Conservation (phyloP, 2,888 invertebrate species). For the Sesamia inferens region DNA sequence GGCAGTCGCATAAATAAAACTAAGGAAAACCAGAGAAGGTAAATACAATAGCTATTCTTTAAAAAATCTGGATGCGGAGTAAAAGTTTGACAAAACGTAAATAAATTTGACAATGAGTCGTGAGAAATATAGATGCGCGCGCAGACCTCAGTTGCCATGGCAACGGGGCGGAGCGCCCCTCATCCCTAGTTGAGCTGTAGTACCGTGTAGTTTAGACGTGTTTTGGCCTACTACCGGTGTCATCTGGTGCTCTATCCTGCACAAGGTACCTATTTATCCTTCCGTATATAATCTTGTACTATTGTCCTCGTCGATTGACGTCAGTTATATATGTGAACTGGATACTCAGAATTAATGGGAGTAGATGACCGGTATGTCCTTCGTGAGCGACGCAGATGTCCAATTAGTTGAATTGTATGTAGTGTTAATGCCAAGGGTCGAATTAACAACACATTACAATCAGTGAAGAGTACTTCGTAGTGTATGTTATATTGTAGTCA, state of each 20-base stretch:
- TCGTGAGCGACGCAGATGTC: conserved; percentile 29
- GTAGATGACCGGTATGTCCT: conserved; percentile 22
- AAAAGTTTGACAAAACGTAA: conserved; percentile 79
- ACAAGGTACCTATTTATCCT: conserved; percentile 38
- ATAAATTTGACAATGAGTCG: conserved; percentile 74
- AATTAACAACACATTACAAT: conserved; percentile 25
- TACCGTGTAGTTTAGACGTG: conserved; percentile 53
- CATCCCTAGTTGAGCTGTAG: conserved; percentile 44
- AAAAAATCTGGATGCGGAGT: conserved; percentile 56
- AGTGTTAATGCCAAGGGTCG: conserved; percentile 18
- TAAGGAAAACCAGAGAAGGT: conserved; percentile 38
- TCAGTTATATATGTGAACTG: conserved; percentile 23
- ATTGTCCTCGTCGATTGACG: conserved; percentile 25
- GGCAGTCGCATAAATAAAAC: conserved; percentile 42
- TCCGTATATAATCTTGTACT: conserved; percentile 9
- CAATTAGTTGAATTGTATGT: conserved; percentile 45
- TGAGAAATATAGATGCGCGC: conserved; percentile 78
- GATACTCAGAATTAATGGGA: conserved; percentile 12
- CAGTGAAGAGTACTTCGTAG: conserved; percentile 7
- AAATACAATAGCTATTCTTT: conserved; percentile 49
- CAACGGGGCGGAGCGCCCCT: conserved; percentile 70
- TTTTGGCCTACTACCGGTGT: conserved; percentile 30
- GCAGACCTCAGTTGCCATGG: conserved; percentile 79
- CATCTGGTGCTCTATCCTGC: conserved; percentile 22
- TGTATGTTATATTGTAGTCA: conserved; percentile 10